Evolutionary conservation across 2,797 vertebrate genomes (phyloP).

Genomic region (Helarctos malayanus): DNA sequence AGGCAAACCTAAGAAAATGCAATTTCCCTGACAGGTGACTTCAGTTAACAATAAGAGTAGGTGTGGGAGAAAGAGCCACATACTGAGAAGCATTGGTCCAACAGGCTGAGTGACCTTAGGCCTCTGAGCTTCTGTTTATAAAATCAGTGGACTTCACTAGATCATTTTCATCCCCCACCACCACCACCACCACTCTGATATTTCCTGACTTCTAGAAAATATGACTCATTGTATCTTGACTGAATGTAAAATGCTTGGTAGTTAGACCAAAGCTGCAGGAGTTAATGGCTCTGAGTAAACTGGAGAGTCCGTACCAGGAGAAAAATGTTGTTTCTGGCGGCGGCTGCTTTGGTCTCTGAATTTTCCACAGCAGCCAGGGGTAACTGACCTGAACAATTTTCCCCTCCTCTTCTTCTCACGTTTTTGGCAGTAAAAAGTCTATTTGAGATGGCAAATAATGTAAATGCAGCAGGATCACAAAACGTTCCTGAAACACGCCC

Average conservation of each 20-base stretch:
- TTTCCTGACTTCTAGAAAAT: neutral
- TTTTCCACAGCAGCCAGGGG: constrained; percentile 64
- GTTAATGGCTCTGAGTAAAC: neutral
- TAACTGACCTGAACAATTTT: constrained; percentile 17
- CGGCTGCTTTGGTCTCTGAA: constrained; percentile 30
- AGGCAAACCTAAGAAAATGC: neutral
- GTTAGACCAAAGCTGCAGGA: neutral
- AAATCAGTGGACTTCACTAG: neutral
- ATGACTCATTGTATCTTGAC: neutral
- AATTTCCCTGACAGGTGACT: neutral
- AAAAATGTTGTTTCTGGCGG: constrained; percentile 70
- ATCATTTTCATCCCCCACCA: neutral
- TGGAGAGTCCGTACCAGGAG: constrained; percentile 18
- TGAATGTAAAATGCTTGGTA: neutral
- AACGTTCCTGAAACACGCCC: neutral
- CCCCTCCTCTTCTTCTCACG: constrained; percentile 25
- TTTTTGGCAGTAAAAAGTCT: constrained; percentile 32
- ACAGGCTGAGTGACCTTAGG: neutral
- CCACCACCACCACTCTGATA: too few species aligned
- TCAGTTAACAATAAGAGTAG: neutral
- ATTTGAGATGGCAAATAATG: neutral
- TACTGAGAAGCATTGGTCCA: neutral
- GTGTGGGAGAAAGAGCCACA: neutral
- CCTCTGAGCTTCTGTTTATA: neutral
- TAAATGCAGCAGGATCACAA: neutral